Base-by-base conservation (phyloP, 2,797 vertebrate species). In the Poecile montanus region DNA sequence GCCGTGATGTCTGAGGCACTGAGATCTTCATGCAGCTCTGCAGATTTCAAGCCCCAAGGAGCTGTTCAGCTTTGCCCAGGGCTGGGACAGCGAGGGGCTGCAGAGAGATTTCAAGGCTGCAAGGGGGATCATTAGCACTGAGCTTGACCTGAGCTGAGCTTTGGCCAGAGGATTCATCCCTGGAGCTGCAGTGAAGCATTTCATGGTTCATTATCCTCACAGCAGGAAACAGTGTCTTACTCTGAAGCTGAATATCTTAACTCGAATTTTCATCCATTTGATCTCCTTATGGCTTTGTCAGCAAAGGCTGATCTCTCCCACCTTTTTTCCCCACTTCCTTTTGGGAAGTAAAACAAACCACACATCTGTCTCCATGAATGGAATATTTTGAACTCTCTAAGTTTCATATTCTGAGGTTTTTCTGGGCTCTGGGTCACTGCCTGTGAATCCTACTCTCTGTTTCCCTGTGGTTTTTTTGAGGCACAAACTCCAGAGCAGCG, bases 121-220 rank as follows among this genome's bases (percentile, higher is more conserved):
- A 93, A 85, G 70, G 14, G 34, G 15, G 79, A 27, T 91, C 60
- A n/a, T 91, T 94, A 96, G 90, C 70, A 56, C 85, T 25, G 79
- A 89, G 82, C 75, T 75, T 91, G 88, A 95, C 96, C 91, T 86
- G 76, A 91, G 73, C 57, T 92, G 93, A 94, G 84, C 91, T 89
- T 86, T 95, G 93, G 91, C 93, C 65, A 40, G 77, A 61, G 86
- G 91, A 85, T 91, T 89, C 38, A 47, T 93, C 84, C 78, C 71
- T 53, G 61, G 74, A 92, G 91, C 81, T 57, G 74, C 72, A 92
- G 3, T 77, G 93, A 89, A 87, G 61, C 65, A 74, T 92, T 95
- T 95, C 77, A 85, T 71, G 88, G 88, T 87, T 95, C 81, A 77
- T 96, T 95, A 95, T 93, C 72, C 65, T 93, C 86, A 27, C 94